These are phyloP conservation scores for Cyrtorhinus lividipennis DNA, from an alignment of 1,140 invertebrate genomes.

Conservation along the genomic window DNA sequence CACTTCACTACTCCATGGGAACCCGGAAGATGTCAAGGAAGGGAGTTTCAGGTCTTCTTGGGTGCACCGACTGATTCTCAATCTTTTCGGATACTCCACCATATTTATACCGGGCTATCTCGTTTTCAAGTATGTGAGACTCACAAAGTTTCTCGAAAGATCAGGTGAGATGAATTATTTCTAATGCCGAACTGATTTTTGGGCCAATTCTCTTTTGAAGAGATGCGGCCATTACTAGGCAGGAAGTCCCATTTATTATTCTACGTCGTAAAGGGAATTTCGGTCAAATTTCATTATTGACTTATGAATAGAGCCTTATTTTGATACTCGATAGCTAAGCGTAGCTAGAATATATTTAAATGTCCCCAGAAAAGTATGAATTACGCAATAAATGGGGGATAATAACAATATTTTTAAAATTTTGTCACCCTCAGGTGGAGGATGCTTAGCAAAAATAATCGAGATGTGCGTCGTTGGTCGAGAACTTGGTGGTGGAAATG, in stretches of 20 bases:
- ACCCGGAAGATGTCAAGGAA: not conserved
- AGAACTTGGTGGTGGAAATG: constrained; percentile 5
- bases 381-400: too few relatives aligned
- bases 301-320: too few relatives aligned
- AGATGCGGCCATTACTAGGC: too few relatives aligned
- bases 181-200: too few relatives aligned
- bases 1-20: not conserved
- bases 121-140: constrained; percentile 67
- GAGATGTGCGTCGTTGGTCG: constrained; percentile 47
- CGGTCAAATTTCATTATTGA: too few relatives aligned
- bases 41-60: constrained; percentile 40
- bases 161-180: constrained; percentile 41
- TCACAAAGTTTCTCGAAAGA: constrained; percentile 66
- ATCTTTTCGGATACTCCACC: constrained; percentile 77
- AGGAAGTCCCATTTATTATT: too few relatives aligned
- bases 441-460: constrained; percentile 38
- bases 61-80: constrained; percentile 59
- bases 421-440: constrained; percentile 32
- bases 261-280: too few relatives aligned
- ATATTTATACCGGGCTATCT: constrained; percentile 74
- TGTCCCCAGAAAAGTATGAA: too few relatives aligned
- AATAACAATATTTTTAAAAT: too few relatives aligned
- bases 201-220: too few relatives aligned
- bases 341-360: too few relatives aligned
- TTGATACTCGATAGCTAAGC: too few relatives aligned